These are phyloP conservation scores for Catharus ustulatus DNA, from an alignment of 2,797 vertebrate species.

Conservation along the genomic window DNA sequence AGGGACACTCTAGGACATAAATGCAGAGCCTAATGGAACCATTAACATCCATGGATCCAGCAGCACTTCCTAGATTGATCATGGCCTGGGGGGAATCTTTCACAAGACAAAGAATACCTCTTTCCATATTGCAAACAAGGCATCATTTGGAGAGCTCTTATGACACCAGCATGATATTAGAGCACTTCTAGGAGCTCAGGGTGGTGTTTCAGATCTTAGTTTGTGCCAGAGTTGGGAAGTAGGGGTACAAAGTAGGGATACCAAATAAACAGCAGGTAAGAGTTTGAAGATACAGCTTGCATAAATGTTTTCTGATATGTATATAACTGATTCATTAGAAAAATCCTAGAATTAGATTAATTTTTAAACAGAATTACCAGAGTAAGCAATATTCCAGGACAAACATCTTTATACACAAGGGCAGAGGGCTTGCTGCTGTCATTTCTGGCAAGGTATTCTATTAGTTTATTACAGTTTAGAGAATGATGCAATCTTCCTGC, in stretches of 20 bases:
- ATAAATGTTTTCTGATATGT: neutral
- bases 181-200: neutral
- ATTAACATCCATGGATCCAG: neutral
- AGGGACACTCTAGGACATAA: neutral
- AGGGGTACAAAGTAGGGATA: neutral
- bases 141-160: neutral
- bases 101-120: neutral
- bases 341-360: neutral
- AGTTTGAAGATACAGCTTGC: neutral
- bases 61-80: neutral
- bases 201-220: neutral
- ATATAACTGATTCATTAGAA: neutral
- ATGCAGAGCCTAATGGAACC: neutral
- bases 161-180: neutral
- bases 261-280: neutral
- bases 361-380: neutral
- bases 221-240: neutral
- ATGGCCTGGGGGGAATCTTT: neutral
- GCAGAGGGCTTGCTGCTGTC: neutral
- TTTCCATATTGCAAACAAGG: neutral
- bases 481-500: neutral
- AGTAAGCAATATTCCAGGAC: neutral
- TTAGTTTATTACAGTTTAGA: neutral
- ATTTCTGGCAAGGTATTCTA: neutral
- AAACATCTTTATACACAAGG: neutral